Percentiles rank a stretch among this genome's conserved stretches.
Conservation (phyloP, 1,140 invertebrate species). For the Belonocnema kinseyi region DNA sequence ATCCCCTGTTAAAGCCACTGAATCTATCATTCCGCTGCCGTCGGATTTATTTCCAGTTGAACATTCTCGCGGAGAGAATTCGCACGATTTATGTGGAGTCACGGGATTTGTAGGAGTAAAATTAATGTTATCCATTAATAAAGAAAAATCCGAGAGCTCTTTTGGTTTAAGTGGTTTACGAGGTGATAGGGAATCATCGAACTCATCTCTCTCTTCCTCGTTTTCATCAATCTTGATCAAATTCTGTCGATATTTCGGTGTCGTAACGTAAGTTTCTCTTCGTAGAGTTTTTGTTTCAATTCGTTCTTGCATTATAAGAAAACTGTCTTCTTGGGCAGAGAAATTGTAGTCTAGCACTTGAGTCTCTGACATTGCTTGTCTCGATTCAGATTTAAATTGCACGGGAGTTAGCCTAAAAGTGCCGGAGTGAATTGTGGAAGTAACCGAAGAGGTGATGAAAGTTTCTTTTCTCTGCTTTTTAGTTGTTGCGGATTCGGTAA, state of each 20-base stretch:
- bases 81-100: neutral
- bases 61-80: constrained; percentile 53
- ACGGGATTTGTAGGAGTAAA: constrained; percentile 48
- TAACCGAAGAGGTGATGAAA: neutral
- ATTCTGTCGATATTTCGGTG: constrained; percentile 39
- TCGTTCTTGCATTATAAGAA: constrained; percentile 22
- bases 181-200: constrained; percentile 56
- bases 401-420: constrained; percentile 49
- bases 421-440: constrained; percentile 42
- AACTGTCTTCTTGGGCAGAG: constrained; percentile 33
- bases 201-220: constrained; percentile 40
- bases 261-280: constrained; percentile 59
- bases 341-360: constrained; percentile 31
- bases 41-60: constrained; percentile 48
- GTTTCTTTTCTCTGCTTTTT: constrained; percentile 40
- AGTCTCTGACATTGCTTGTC: neutral
- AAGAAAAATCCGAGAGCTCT: constrained; percentile 58
- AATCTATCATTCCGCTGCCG: constrained; percentile 18
- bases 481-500: constrained; percentile 45
- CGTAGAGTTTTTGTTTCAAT: constrained; percentile 34
- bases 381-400: constrained; percentile 32
- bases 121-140: constrained; percentile 62
- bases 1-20: neutral
- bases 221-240: constrained; percentile 2
- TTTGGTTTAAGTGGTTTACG: constrained; percentile 14